Conservation (phyloP, 2,888 invertebrate species). For the Phasia obesa region DNA sequence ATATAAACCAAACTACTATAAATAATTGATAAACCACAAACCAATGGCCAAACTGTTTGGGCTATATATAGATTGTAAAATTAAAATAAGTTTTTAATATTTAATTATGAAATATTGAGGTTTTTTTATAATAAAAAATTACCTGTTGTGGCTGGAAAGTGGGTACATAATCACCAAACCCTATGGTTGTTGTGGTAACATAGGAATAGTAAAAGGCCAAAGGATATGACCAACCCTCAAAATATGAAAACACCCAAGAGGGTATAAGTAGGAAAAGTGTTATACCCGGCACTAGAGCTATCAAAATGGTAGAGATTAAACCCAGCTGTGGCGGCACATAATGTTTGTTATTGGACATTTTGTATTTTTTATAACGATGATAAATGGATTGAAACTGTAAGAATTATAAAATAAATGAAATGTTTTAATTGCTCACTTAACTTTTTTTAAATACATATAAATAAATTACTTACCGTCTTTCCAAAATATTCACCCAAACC, state of each 20-base stretch:
- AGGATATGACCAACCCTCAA: conserved; percentile 93
- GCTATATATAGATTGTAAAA: conserved; percentile 72
- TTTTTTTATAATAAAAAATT: neutral
- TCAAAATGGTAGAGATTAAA: conserved; percentile 89
- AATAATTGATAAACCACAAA: conserved; percentile 90
- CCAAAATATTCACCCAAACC: conserved; percentile 94
- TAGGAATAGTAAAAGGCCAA: conserved; percentile 94
- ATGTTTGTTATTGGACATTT: conserved; percentile 85
- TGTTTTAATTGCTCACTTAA: neutral
- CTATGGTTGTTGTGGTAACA: conserved; percentile 93
- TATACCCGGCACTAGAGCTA: conserved; percentile 94
- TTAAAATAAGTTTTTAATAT: neutral
- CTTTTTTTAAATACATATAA: too few species aligned
- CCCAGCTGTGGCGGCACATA: conserved; percentile 88
- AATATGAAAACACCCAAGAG: conserved; percentile 91
- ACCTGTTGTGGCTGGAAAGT: conserved; percentile 82
- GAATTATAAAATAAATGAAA: conserved; percentile 40
- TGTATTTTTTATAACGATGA: conserved; percentile 89
- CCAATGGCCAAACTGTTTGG: conserved; percentile 84
- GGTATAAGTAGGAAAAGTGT: conserved; percentile 94
- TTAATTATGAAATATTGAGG: neutral
- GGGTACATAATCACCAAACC: conserved; percentile 96
- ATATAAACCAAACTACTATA: conserved; percentile 94
- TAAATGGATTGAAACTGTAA: conserved; percentile 89
- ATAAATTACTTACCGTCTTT: conserved; percentile 85